Conservation (phyloP, 2,113 vertebrate genomes). For the Alosa alosa region DNA sequence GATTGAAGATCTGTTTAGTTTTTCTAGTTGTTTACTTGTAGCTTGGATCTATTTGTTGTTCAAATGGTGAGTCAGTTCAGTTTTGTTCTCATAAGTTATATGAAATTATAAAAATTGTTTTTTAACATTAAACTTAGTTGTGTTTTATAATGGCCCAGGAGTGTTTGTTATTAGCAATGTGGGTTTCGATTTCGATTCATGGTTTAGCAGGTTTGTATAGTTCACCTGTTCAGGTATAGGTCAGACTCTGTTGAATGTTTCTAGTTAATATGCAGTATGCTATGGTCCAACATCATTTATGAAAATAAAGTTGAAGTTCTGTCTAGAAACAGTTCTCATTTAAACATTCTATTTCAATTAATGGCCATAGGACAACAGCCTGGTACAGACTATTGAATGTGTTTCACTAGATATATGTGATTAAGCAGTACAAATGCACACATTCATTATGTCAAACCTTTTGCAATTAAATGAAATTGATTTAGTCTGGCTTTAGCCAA, state of each 20-base stretch:
- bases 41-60: conserved; percentile 20
- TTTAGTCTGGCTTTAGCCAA: no score
- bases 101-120: no score
- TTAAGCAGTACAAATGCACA: neutral
- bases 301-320: neutral
- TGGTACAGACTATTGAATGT: neutral
- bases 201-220: neutral
- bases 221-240: no score
- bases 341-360: neutral
- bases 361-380: neutral
- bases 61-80: conserved; percentile 56
- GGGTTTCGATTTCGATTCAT: neutral
- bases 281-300: neutral
- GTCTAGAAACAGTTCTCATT: no score
- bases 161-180: neutral
- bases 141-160: neutral
- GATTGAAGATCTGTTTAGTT: conserved; percentile 21
- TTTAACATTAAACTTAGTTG: no score
- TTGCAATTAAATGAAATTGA: neutral
- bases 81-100: neutral
- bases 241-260: neutral
- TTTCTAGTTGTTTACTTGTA: neutral
- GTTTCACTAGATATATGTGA: neutral
- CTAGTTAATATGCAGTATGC: neutral
- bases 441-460: neutral